Evolutionary conservation across 2,797 vertebrate species (phyloP).

Genomic region (Pyrocephalus nanus): DNA sequence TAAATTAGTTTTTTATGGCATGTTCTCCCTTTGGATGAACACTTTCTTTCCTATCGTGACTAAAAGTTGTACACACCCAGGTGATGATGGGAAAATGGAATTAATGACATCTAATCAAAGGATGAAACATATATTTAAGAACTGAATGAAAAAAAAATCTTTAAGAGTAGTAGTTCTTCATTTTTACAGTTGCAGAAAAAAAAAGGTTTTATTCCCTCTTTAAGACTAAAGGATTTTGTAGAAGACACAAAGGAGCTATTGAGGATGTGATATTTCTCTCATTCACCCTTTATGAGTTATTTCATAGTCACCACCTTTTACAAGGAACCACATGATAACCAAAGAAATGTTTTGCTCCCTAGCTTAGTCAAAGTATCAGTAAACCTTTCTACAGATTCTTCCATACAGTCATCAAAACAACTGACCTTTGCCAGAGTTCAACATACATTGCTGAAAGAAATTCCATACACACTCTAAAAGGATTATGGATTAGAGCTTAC

Average conservation of each 20-base stretch:
- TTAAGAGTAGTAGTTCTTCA: background rate
- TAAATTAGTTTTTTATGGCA: background rate
- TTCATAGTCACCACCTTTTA: background rate
- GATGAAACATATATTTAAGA: background rate
- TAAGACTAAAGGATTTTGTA: background rate
- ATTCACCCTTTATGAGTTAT: background rate
- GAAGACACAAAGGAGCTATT: background rate
- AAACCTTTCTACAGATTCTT: background rate
- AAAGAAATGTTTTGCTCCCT: background rate
- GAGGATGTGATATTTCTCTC: background rate
- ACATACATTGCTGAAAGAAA: background rate
- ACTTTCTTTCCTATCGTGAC: background rate
- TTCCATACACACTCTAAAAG: background rate
- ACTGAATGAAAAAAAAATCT: background rate
- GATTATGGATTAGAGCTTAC: slow-evolving; percentile 73
- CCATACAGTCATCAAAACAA: background rate
- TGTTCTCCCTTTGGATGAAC: background rate
- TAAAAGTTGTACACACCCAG: background rate
- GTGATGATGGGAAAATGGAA: background rate
- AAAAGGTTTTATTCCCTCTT: background rate
- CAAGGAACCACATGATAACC: background rate
- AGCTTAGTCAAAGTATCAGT: background rate
- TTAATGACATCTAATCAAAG: background rate
- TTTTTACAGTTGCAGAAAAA: background rate
- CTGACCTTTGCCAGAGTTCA: background rate